phyloP scores from a whole-genome alignment of 2,113 vertebrate genomes.

The Dascyllus trimaculatus region DNA sequence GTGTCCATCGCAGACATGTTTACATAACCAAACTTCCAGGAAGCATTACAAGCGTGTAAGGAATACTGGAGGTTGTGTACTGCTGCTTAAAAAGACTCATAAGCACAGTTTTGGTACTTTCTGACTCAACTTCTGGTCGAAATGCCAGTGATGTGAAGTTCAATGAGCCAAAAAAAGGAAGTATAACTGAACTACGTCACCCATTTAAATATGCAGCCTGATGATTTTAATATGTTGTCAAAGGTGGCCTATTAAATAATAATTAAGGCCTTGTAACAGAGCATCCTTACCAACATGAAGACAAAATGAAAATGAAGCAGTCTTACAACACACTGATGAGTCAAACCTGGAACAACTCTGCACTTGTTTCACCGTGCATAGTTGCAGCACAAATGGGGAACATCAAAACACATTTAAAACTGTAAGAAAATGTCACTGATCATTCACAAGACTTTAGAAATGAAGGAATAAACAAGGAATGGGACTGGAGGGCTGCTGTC shows the following conservation, averaged over 20 bases:
- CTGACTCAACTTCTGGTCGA: constrained; percentile 24
- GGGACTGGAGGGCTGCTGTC: neutral
- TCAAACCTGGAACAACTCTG: neutral
- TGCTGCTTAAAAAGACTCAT: too few relatives aligned
- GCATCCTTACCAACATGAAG: neutral
- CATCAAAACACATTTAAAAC: constrained; percentile 17
- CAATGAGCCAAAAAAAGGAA: constrained; percentile 11
- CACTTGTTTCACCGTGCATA: neutral
- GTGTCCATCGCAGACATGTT: too few relatives aligned
- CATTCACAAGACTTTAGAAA: constrained; percentile 12
- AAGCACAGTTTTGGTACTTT: too few relatives aligned
- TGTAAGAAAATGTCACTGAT: constrained; percentile 1
- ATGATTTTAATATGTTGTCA: neutral
- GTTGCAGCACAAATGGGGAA: constrained; percentile 4
- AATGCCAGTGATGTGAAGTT: neutral
- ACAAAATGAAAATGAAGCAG: constrained; percentile 1
- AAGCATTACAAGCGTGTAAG: too few relatives aligned
- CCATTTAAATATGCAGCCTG: neutral
- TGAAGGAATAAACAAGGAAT: constrained; percentile 20
- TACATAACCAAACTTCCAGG: too few relatives aligned
- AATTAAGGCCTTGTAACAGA: neutral
- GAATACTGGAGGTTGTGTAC: too few relatives aligned
- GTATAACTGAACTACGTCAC: neutral
- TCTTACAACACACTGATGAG: constrained; percentile 18
- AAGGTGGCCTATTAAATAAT: neutral